Conservation (phyloP, 1,140 invertebrate genomes). For the Wiebesia pumilae region DNA sequence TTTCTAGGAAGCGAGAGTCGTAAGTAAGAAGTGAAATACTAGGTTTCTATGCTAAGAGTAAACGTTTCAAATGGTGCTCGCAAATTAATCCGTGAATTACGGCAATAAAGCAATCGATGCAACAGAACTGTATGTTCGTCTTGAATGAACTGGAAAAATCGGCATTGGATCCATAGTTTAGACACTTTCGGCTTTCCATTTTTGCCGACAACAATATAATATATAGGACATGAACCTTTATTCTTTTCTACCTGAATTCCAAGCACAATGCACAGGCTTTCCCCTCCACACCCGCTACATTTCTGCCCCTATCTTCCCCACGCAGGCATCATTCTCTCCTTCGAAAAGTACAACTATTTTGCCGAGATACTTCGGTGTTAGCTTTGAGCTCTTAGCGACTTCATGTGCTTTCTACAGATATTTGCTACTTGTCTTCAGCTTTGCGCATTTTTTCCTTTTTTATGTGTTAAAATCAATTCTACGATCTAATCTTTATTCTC, state of each 20-base stretch:
- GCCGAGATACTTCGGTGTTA: neutral
- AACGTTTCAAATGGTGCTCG: neutral
- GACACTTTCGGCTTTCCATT: neutral
- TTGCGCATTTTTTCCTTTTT: too few species aligned
- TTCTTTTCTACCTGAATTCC: conserved; percentile 22
- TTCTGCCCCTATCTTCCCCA: neutral
- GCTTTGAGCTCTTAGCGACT: neutral
- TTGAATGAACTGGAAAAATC: neutral
- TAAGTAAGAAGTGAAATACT: neutral
- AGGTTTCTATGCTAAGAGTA: too few species aligned
- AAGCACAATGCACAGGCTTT: neutral
- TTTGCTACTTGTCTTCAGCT: neutral
- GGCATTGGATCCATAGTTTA: neutral
- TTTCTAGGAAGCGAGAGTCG: neutral
- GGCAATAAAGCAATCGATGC: conserved; percentile 44
- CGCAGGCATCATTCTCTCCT: neutral
- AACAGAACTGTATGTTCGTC: neutral
- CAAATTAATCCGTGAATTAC: conserved; percentile 42
- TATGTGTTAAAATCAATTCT: neutral
- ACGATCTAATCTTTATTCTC: neutral
- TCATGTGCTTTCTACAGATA: too few species aligned
- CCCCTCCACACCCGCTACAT: neutral
- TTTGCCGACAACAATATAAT: neutral
- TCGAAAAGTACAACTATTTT: neutral
- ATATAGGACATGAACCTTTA: neutral